Conservation (phyloP, 1,140 invertebrate species). For the Euglossa dilemma region DNA sequence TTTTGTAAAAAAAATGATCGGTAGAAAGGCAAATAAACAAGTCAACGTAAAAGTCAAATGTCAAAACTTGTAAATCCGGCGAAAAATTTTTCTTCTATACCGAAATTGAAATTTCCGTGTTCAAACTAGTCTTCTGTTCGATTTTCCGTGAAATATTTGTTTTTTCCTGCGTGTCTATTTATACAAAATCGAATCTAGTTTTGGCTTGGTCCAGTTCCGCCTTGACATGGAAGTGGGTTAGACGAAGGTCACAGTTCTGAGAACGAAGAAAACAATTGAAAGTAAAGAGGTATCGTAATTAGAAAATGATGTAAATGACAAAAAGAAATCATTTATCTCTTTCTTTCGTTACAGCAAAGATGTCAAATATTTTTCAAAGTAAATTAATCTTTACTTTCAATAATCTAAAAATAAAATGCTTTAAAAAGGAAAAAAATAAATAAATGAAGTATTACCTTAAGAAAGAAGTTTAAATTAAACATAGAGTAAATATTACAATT, state of each 20-base stretch:
- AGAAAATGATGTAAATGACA: not conserved
- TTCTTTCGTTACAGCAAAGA: not conserved
- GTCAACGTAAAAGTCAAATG: not conserved
- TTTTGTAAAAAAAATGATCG: not conserved
- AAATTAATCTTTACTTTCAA: too few relatives aligned
- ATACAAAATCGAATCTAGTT: conserved; percentile 17
- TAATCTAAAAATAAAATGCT: not conserved
- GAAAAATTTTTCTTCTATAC: not conserved
- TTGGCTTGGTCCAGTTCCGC: conserved; percentile 14
- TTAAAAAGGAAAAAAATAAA: not conserved
- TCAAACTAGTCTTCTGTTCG: not conserved
- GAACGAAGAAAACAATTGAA: not conserved
- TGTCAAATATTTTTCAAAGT: not conserved
- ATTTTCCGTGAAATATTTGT: conserved; percentile 4
- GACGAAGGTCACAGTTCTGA: conserved; percentile 17
- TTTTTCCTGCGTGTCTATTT: not conserved
- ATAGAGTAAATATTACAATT: not conserved
- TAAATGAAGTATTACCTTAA: not conserved
- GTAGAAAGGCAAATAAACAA: not conserved
- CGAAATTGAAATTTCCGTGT: not conserved
- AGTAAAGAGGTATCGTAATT: not conserved
- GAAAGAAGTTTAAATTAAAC: not conserved
- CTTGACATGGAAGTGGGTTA: not conserved
- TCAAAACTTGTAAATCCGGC: not conserved
- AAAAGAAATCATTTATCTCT: not conserved